These are phyloP conservation scores for Heliconius hermathena DNA, from an alignment of 1,140 invertebrate genomes.

Conservation along the genomic window DNA sequence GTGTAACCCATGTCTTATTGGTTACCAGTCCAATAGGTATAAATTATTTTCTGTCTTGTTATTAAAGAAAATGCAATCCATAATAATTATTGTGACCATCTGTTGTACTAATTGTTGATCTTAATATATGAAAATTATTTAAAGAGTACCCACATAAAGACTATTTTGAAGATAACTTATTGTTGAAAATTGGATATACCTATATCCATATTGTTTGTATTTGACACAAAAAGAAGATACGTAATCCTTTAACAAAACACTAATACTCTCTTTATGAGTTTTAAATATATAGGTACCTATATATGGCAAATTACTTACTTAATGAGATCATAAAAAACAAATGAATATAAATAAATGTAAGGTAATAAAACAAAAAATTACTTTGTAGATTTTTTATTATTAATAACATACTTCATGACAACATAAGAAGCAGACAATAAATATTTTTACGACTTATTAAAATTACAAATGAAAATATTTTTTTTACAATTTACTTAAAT, in stretches of 20 bases:
- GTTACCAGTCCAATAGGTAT: neutral
- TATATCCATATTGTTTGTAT: neutral
- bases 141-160: no score
- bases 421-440: no score
- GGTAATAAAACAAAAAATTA: neutral
- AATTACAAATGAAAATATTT: no score
- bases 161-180: no score
- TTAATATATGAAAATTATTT: no score
- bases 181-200: neutral
- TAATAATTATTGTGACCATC: no score
- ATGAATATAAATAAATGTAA: neutral
- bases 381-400: neutral
- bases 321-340: neutral
- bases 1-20: neutral
- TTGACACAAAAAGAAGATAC: neutral
- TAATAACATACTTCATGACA: neutral
- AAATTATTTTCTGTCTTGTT: neutral
- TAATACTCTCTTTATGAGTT: neutral
- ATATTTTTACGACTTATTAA: no score
- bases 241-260: neutral
- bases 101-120: no score
- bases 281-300: neutral
- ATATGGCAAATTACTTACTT: neutral
- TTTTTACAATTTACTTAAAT: no score
- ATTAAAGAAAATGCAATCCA: neutral